Percentiles rank a stretch among this genome's conserved stretches.
These are phyloP conservation scores for Heliconius aoede DNA, from an alignment of 2,888 invertebrate genomes.

Conservation along the genomic window DNA sequence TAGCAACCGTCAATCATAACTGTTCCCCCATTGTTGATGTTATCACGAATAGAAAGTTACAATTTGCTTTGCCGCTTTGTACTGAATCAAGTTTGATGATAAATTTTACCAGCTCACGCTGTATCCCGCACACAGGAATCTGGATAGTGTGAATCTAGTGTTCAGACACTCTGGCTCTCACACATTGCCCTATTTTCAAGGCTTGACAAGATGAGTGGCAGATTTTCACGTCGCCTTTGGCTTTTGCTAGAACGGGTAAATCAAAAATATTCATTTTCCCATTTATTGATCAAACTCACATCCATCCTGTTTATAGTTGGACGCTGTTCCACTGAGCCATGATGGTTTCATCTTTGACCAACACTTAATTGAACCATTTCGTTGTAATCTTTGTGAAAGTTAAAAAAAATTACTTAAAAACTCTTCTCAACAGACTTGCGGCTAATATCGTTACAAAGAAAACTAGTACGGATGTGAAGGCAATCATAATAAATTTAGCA, in stretches of 20 bases:
- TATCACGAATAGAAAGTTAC: constrained; percentile 40
- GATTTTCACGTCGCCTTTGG: no score
- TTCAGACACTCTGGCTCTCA: not conserved
- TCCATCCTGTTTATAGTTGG: not conserved
- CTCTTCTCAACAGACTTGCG: not conserved
- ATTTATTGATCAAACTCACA: not conserved
- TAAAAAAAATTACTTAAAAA: not conserved
- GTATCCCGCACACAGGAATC: not conserved
- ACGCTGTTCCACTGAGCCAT: not conserved
- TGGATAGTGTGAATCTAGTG: not conserved
- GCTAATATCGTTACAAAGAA: constrained; percentile 1
- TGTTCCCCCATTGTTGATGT: constrained; percentile 39
- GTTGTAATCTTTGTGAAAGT: not conserved
- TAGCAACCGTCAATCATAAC: constrained; percentile 26
- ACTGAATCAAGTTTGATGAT: not conserved
- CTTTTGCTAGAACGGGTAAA: no score
- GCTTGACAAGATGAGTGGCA: no score
- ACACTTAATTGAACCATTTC: not conserved
- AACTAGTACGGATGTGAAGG: constrained; percentile 7
- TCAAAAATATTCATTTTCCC: no score
- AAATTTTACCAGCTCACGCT: constrained; percentile 1
- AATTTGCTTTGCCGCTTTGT: constrained; percentile 34
- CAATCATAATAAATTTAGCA: constrained; percentile 17
- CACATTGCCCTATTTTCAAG: no score
- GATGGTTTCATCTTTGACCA: no score